phyloP scores from a whole-genome alignment of 2,888 invertebrate genomes.

The Epicampocera succincta region DNA sequence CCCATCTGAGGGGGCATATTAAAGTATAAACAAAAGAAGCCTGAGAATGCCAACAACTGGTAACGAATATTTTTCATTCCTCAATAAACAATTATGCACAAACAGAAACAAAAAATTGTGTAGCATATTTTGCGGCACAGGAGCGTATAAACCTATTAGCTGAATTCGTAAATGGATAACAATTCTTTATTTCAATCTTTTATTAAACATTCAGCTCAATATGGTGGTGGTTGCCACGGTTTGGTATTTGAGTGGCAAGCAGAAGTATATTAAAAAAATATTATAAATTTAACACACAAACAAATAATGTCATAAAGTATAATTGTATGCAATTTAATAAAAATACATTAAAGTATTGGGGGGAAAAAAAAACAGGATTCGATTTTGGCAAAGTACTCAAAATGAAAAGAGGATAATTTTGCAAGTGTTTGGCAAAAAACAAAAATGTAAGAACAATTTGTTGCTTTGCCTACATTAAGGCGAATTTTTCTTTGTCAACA shows the following conservation, averaged over 20 bases:
- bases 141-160: not conserved
- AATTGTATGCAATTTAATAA: constrained; percentile 55
- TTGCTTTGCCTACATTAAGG: no score
- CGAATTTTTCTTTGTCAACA: no score
- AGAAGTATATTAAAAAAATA: constrained; percentile 25
- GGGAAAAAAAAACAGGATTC: no score
- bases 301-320: constrained; percentile 54
- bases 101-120: not conserved
- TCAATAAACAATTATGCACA: constrained; percentile 60
- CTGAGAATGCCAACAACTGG: constrained; percentile 64
- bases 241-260: not conserved
- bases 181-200: no score
- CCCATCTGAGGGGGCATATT: constrained; percentile 15
- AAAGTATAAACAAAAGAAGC: constrained; percentile 11
- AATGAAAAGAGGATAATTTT: not conserved
- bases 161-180: not conserved
- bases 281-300: constrained; percentile 52
- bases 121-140: constrained; percentile 26
- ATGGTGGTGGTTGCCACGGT: not conserved
- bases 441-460: no score
- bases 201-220: not conserved
- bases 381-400: no score
- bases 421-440: not conserved
- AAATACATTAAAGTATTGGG: constrained; percentile 55
- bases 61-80: constrained; percentile 54